Conservation (phyloP, 2,888 invertebrate genomes). For the Microctonus hyperodae region DNA sequence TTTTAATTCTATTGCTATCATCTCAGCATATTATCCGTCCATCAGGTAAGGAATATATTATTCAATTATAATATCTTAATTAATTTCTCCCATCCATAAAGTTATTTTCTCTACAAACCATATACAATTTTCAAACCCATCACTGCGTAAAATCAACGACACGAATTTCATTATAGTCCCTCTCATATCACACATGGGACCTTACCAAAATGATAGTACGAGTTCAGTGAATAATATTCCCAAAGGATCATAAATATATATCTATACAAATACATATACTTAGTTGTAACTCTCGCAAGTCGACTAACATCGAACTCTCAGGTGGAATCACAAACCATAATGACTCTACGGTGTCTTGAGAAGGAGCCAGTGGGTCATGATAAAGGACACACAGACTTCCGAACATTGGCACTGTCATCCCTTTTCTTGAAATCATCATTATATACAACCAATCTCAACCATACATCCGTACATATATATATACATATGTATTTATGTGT, state of each 20-base stretch:
- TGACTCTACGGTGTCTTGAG: conserved; percentile 30
- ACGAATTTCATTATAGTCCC: not conserved
- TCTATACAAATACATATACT: conserved; percentile 27
- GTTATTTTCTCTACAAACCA: no score
- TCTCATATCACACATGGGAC: conserved; percentile 35
- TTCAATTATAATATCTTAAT: no score
- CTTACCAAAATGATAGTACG: conserved; percentile 13
- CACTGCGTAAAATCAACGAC: not conserved
- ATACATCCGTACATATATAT: not conserved
- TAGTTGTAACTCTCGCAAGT: conserved; percentile 12
- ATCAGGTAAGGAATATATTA: conserved; percentile 36
- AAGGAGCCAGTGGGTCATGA: not conserved
- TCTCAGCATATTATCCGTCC: conserved; percentile 42
- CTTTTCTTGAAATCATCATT: conserved; percentile 10
- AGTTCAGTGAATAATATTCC: not conserved
- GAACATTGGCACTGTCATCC: conserved; percentile 6
- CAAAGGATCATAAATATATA: conserved; percentile 28
- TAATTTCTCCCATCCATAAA: no score
- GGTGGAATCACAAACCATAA: conserved; percentile 36
- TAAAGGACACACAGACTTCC: conserved; percentile 1
- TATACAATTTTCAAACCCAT: not conserved
- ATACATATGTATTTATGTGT: not conserved
- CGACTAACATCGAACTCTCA: conserved; percentile 38
- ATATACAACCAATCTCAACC: conserved; percentile 21
- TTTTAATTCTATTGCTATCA: conserved; percentile 43